These are phyloP conservation scores for Pteronotus mesoamericanus DNA, from an alignment of 2,797 vertebrate genomes.

Conservation along the genomic window DNA sequence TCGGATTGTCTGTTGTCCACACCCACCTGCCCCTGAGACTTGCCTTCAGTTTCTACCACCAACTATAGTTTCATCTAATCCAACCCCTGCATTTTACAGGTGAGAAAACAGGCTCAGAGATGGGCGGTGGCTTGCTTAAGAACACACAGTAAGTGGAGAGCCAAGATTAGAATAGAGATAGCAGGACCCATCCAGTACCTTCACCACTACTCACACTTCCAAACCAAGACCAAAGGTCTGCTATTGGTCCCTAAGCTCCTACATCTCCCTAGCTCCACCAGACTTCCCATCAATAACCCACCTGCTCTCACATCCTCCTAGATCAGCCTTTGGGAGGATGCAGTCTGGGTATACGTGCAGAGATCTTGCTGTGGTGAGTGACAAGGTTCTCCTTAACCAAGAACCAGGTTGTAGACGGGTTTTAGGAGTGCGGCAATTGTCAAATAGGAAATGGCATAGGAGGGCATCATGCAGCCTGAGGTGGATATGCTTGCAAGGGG, in stretches of 20 bases:
- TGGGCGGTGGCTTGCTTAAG: not conserved
- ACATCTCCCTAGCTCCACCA: not conserved
- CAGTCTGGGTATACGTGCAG: not conserved
- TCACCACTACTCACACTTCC: not conserved
- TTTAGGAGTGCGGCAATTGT: not conserved
- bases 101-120: not conserved
- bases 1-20: not conserved
- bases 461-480: not conserved
- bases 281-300: not conserved
- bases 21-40: not conserved
- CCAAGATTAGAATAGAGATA: not conserved
- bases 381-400: constrained; percentile 13
- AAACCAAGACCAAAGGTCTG: not conserved
- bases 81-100: not conserved
- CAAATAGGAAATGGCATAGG: constrained; percentile 1
- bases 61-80: not conserved
- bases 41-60: not conserved
- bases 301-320: not conserved
- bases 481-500: not conserved
- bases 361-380: not conserved
- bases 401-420: not conserved
- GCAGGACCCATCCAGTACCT: not conserved
- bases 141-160: not conserved
- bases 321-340: not conserved
- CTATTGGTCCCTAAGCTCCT: not conserved